Evolutionary conservation across 2,888 invertebrate genomes (phyloP).

Genomic region (Sepioteuthis lessoniana): DNA sequence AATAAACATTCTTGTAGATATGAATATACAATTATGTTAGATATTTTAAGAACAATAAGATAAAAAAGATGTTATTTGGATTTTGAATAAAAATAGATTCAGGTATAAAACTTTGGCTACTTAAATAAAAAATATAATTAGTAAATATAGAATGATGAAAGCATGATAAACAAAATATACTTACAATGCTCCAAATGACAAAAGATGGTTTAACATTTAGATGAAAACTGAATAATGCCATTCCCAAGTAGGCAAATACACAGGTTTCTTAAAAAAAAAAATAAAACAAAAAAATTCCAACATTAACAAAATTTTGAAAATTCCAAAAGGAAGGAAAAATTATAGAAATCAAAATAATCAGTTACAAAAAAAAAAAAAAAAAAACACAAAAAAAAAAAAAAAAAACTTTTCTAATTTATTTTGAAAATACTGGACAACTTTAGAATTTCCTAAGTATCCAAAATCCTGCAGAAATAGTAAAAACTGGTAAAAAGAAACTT

Average conservation of each 20-base stretch:
- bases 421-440: no score
- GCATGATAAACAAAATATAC: conserved; percentile 57
- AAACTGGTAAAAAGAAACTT: no score
- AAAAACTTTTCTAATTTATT: no score
- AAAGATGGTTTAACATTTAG: conserved; percentile 91
- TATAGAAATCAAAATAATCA: not conserved
- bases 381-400: no score
- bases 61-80: no score
- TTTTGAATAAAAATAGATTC: no score
- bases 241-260: conserved; percentile 97
- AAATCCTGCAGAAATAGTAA: no score
- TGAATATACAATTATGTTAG: not conserved
- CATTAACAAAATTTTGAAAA: not conserved
- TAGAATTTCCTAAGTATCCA: no score
- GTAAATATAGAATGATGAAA: not conserved
- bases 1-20: not conserved
- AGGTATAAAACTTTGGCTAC: not conserved
- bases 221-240: conserved; percentile 94
- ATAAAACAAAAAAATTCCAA: not conserved
- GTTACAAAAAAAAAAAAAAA: not conserved
- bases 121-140: not conserved
- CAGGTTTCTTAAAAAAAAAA: conserved; percentile 86
- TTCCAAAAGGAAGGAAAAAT: not conserved
- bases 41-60: not conserved
- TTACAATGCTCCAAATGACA: conserved; percentile 92